Evolutionary conservation across 2,888 invertebrate genomes (phyloP).

Genomic region (Heliconius ethilla): DNA sequence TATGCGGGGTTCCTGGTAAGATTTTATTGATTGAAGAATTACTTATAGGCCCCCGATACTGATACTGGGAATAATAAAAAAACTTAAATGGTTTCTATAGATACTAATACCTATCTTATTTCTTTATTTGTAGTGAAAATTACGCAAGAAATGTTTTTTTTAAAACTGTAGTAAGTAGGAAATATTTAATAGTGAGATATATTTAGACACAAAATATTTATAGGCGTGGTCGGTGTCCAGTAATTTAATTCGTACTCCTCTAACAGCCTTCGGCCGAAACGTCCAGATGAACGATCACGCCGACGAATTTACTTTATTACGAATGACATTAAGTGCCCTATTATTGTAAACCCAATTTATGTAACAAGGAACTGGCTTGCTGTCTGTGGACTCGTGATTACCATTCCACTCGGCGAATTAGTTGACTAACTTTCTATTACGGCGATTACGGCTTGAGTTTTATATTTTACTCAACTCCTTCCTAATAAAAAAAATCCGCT

Average conservation of each 20-base stretch:
- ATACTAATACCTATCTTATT: no score
- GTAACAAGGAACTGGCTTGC: constrained; percentile 61
- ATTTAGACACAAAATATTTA: constrained; percentile 37
- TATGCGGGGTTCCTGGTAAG: no score
- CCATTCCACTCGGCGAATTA: constrained; percentile 54
- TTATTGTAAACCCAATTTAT: constrained; percentile 59
- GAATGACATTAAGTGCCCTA: constrained; percentile 63
- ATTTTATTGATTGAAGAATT: no score
- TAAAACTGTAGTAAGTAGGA: no score
- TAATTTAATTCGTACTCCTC: constrained; percentile 71
- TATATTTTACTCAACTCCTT: constrained; percentile 6
- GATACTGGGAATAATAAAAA: no score
- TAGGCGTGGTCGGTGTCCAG: constrained; percentile 54
- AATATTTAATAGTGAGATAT: no score
- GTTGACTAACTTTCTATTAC: constrained; percentile 36
- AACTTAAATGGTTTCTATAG: no score
- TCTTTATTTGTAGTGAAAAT: not conserved
- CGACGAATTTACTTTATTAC: constrained; percentile 71
- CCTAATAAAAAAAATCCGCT: not conserved
- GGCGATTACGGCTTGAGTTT: constrained; percentile 18
- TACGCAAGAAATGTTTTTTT: not conserved
- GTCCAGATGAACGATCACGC: constrained; percentile 69
- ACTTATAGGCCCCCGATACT: no score
- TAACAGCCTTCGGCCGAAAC: constrained; percentile 68
- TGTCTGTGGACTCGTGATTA: constrained; percentile 58